Percentiles rank a stretch among this genome's conserved stretches.
These are phyloP conservation scores for Caenorhabditis panamensis DNA, from an alignment of 2,888 invertebrate genomes.

Conservation along the genomic window DNA sequence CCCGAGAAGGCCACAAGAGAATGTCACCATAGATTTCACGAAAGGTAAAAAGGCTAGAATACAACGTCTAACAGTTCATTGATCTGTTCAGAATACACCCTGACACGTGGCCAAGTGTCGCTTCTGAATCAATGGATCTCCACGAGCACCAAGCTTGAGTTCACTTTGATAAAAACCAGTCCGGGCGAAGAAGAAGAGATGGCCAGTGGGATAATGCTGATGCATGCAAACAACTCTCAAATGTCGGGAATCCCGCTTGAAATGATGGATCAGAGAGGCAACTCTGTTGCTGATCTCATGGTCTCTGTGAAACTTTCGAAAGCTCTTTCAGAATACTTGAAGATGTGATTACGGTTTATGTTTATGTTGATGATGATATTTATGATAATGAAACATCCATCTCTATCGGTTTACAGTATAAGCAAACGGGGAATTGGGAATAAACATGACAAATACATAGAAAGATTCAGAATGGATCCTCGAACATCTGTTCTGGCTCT, in stretches of 20 bases:
- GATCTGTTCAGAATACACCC: conserved; percentile 75
- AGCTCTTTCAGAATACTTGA: conserved; percentile 36
- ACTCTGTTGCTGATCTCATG: conserved; percentile 65
- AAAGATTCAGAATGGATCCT: conserved; percentile 78
- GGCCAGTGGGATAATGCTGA: conserved; percentile 70
- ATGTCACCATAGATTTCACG: conserved; percentile 29
- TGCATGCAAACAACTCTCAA: conserved; percentile 61
- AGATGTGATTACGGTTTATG: conserved; percentile 6
- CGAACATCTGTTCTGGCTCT: conserved; percentile 77
- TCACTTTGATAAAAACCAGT: conserved; percentile 71
- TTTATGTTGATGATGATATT: not conserved
- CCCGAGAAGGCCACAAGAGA: conserved; percentile 47
- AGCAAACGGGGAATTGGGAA: too few relatives aligned
- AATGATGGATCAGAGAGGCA: conserved; percentile 61
- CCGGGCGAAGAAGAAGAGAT: conserved; percentile 73
- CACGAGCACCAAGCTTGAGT: conserved; percentile 70
- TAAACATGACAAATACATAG: too few relatives aligned
- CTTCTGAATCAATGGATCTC: conserved; percentile 77
- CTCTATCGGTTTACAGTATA: too few relatives aligned
- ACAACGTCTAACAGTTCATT: too few relatives aligned
- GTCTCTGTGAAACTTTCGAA: conserved; percentile 69
- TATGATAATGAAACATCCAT: too few relatives aligned
- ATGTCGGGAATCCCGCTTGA: conserved; percentile 49
- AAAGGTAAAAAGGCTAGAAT: conserved; percentile 44
- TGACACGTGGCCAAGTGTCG: conserved; percentile 69